Evolutionary conservation across 2,113 vertebrate genomes (phyloP), one percentile per base, ranked within the genome.

Genomic region (Ochotona curzoniae): DNA sequence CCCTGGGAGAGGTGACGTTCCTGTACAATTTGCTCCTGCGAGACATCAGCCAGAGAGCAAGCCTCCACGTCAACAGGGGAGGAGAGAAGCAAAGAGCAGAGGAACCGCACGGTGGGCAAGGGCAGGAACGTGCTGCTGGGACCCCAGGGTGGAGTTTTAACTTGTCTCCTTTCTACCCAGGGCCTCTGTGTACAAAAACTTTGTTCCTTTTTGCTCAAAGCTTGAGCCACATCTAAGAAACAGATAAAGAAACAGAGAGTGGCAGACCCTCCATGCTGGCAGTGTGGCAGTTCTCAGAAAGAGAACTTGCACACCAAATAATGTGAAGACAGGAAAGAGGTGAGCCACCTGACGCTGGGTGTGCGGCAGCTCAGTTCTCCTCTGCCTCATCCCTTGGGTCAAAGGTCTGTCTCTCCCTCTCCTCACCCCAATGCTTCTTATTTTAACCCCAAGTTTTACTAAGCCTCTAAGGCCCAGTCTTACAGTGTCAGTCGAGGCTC

Each of bases 81-180:
- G 70, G 32, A n/a, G 61, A 13, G 21, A 23, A 60, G 18, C 2
- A n/a, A 5, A 54, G 44, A 54, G 30, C 47, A 8, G 20, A 76
- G 38, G 32, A 63, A 11, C 28, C 23, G 32, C 0, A 0, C 0
- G 1, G 2, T 2, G 21, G 69, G 71, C 21, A 10, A 2, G 3
- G 38, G 38, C 38, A 44, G 6, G 38, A 44, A 44, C 4, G 38
- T 44, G 38, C 38, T 44, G 38, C 38, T 44, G 38, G 38, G 38
- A 44, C 38, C 38, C 38, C 38, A 44, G 38, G 38, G 38, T 44
- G 38, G 38, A 44, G 38, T 44, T 44, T 44, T 44, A 44, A 44
- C 38, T 44, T 44, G 38, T 6, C 38, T 44, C 38, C 38, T 44
- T 44, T 7, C 25, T 5, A 51, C 47, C n/a, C n/a, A 6, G 61